Conservation (phyloP, 1,140 invertebrate genomes). For the Drosophila ironensis region DNA sequence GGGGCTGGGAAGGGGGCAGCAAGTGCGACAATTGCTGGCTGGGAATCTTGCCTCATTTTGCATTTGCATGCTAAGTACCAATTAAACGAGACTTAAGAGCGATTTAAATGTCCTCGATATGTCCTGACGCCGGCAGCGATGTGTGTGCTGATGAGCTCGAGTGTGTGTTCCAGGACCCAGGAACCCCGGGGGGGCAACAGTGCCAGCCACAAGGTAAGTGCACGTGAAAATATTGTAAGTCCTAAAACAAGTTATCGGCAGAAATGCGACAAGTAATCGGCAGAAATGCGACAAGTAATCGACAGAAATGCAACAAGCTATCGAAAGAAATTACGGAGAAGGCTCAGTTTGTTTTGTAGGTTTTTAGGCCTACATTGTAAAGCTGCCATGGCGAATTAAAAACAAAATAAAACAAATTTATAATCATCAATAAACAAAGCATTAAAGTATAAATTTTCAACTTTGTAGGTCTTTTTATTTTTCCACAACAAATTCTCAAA, state of each 20-base stretch:
- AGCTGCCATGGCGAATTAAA: too few species aligned
- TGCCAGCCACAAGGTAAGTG: background rate
- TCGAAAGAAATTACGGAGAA: too few species aligned
- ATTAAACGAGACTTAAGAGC: conserved; percentile 66
- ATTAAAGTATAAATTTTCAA: too few species aligned
- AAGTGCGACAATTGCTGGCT: conserved; percentile 51
- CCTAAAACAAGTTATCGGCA: background rate
- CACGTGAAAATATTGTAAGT: background rate
- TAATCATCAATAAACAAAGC: too few species aligned
- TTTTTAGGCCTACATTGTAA: too few species aligned
- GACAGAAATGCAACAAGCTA: too few species aligned
- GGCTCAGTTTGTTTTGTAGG: too few species aligned
- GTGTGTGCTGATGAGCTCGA: background rate
- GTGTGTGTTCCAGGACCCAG: background rate
- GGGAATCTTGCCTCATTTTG: conserved; percentile 63
- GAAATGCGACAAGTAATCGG: too few species aligned
- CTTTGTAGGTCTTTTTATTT: too few species aligned
- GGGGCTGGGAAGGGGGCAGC: background rate
- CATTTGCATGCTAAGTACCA: conserved; percentile 74
- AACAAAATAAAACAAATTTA: too few species aligned
- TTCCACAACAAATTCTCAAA: too few species aligned
- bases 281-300: too few species aligned
- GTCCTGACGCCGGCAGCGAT: conserved; percentile 20
- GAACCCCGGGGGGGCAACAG: background rate
- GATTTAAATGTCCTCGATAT: conserved; percentile 64